phyloP scores from a whole-genome alignment of 30 jellyfish, hydroid and myxozoan genomes.

The Sanderia malayensis region DNA sequence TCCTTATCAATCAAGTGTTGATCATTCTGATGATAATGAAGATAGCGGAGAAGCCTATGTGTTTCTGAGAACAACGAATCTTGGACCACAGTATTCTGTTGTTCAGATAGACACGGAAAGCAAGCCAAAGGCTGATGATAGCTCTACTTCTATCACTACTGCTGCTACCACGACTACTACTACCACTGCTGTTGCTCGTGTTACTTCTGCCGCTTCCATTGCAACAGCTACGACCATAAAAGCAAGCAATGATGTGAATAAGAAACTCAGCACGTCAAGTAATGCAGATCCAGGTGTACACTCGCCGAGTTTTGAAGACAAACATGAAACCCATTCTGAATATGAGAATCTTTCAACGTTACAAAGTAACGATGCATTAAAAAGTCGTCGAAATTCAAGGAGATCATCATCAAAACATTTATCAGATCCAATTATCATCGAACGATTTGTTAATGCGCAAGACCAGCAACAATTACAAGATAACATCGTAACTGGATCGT shows the following conservation, averaged over 20 bases:
- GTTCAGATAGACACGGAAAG: no score
- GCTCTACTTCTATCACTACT: no score
- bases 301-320: slow-evolving; percentile 26
- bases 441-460: slow-evolving; percentile 39
- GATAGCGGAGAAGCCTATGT: slow-evolving; percentile 38
- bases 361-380: not conserved
- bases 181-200: no score
- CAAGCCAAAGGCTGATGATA: no score
- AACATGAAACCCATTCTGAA: slow-evolving; percentile 11
- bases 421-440: slow-evolving; percentile 72
- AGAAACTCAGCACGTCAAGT: no score
- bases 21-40: slow-evolving; percentile 37
- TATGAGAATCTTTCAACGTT: slow-evolving; percentile 18
- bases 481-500: slow-evolving; percentile 33
- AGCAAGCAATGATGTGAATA: no score
- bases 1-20: slow-evolving; percentile 14
- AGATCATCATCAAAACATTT: slow-evolving; percentile 67
- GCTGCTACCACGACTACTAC: no score
- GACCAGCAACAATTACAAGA: slow-evolving; percentile 36
- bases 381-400: slow-evolving; percentile 55
- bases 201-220: no score
- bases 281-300: slow-evolving; percentile 56
- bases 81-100: slow-evolving; percentile 14
- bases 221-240: no score
- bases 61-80: slow-evolving; percentile 36